Conservation (phyloP, 2,797 vertebrate species). For the Crocidura indochinensis region DNA sequence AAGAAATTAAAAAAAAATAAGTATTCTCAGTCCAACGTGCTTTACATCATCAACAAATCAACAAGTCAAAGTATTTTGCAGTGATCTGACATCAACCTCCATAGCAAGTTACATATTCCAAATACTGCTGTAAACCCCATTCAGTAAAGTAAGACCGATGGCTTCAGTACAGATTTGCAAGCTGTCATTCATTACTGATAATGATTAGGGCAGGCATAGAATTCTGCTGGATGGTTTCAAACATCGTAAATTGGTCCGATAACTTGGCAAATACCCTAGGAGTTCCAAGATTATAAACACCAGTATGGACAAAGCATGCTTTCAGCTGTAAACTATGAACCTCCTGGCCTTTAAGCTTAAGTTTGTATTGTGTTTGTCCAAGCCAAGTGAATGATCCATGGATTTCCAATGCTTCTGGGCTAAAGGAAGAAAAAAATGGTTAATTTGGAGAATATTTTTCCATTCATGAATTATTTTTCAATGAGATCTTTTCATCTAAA, state of each 20-base stretch:
- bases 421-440: constrained; percentile 72
- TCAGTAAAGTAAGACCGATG: constrained; percentile 82
- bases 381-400: constrained; percentile 97
- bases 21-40: constrained; percentile 88
- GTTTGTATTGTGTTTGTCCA: constrained; percentile 96
- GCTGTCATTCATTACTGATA: constrained; percentile 94
- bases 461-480: background rate
- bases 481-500: constrained; percentile 32
- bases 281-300: constrained; percentile 98
- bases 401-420: constrained; percentile 94
- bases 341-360: constrained; percentile 94
- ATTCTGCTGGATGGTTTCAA: constrained; percentile 95
- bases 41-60: constrained; percentile 86
- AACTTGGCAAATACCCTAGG: constrained; percentile 96
- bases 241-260: constrained; percentile 92
- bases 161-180: constrained; percentile 81
- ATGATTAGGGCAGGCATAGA: constrained; percentile 97
- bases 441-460: background rate
- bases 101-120: constrained; percentile 87
- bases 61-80: constrained; percentile 85
- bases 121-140: constrained; percentile 88
- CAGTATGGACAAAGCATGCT: constrained; percentile 96
- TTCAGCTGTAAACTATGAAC: constrained; percentile 93
- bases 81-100: constrained; percentile 85
- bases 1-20: constrained; percentile 86